Base-by-base conservation (phyloP, 2,113 vertebrate genomes). In the Puntigrus tetrazona region DNA sequence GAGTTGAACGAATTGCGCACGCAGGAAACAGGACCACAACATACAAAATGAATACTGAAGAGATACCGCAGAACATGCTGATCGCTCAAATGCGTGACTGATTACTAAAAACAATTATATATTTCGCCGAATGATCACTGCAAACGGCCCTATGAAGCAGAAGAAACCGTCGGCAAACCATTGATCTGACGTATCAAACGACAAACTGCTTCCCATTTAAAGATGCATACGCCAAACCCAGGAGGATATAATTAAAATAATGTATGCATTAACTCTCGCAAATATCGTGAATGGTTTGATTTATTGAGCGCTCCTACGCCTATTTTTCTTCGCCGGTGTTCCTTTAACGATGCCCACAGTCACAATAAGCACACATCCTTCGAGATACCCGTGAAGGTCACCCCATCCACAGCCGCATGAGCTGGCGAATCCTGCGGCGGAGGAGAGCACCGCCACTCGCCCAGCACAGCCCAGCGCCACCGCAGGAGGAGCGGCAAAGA, bases 311-410 rank as follows among this genome's bases (percentile, higher is more conserved):
- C 50, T 78, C 38, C 74, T 47, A 87, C 4, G 82, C 90, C 89
- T 91, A 89, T 91, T 90, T 87, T 90, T 91, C 85, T 86, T 86
- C 38, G n/a, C 81, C n/a, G n/a, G n/a, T 73, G 78, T 75, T 57
- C 82, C 74, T 88, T 85, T 90, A 91, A 92, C 93, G 88, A 93
- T 87, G 80, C 84, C 81, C 79, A 72, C 76, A 88, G 87, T 91
- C 86, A 84, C 87, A 86, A 88, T 90, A 89, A 92, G 89, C 87
- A 92, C 84, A 88, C 73, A 86, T 85, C 87, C 77, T 83, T 89
- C 83, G 78, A 78, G 88, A 85, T 83, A 36, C 84, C 88, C 70
- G 79, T 65, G 88, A 91, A 93, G 90, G 91, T 93, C 89, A 92
- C 88, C 88, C 81, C 90, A 76, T 85, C 86, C 83, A 86, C 73